These are phyloP conservation scores for Trichomalopsis sarcophagae DNA, from an alignment of 1,140 invertebrate genomes.

Conservation along the genomic window DNA sequence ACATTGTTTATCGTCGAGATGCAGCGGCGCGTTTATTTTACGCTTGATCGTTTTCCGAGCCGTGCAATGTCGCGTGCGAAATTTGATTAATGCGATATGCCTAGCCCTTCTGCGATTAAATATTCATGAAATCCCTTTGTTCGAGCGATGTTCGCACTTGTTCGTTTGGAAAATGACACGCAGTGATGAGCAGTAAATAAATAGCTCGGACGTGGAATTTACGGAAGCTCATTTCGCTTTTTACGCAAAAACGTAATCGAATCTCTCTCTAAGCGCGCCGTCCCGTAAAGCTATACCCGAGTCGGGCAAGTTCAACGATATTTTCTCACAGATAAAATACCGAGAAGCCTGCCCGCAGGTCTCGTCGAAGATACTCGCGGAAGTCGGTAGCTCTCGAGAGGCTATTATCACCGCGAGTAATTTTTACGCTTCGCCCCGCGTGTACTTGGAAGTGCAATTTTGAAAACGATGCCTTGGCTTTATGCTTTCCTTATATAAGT, in stretches of 20 bases:
- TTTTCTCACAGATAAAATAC: slow-evolving; percentile 26
- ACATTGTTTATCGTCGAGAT: background rate
- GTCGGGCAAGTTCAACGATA: background rate
- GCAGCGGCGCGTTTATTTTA: background rate
- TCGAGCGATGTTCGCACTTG: background rate
- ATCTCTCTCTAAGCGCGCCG: background rate
- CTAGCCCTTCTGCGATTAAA: background rate
- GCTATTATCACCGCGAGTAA: background rate
- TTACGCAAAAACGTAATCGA: background rate
- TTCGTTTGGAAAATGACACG: background rate
- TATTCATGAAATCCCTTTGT: background rate
- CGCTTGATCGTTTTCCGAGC: background rate
- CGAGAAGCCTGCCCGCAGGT: background rate
- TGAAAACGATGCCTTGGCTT: background rate
- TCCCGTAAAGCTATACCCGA: background rate
- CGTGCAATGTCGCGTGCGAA: background rate
- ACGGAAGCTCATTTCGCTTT: background rate
- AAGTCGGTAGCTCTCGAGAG: background rate
- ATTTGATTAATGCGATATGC: background rate
- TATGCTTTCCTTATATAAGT: background rate
- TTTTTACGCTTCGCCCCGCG: background rate
- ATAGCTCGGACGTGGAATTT: background rate
- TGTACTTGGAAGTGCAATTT: background rate
- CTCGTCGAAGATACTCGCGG: background rate
- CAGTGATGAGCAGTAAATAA: background rate